A percentile compares a stretch with the other conserved stretches of the same genome.
phyloP scores from a whole-genome alignment of 2,888 invertebrate genomes.

The Timandra comae region DNA sequence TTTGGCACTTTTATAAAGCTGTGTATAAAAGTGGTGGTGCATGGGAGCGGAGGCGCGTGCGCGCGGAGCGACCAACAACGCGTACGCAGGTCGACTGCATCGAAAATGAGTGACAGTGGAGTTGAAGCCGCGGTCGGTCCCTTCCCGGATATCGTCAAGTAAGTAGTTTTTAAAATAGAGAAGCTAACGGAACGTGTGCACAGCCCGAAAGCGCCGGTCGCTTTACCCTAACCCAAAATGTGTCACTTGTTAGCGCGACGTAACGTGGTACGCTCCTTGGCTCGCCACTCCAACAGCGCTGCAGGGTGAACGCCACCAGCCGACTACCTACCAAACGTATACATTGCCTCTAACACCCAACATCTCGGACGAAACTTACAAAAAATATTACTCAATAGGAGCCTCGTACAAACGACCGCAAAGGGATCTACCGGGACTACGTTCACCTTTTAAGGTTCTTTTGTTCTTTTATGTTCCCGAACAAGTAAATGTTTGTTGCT shows the following conservation, averaged over 20 bases:
- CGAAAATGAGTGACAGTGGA: constrained; percentile 63
- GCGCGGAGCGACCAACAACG: constrained; percentile 67
- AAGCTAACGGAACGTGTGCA: constrained; percentile 73
- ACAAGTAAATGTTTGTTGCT: no score
- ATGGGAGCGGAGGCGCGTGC: constrained; percentile 59
- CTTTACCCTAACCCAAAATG: constrained; percentile 68
- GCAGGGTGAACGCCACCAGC: constrained; percentile 53
- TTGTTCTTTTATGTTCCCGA: constrained; percentile 16
- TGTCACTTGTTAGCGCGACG: constrained; percentile 59
- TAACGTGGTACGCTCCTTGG: constrained; percentile 35
- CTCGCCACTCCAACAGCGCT: constrained; percentile 28
- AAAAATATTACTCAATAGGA: constrained; percentile 40
- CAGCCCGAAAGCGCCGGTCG: constrained; percentile 70
- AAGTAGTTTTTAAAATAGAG: constrained; percentile 74
- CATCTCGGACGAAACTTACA: constrained; percentile 28
- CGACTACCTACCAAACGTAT: constrained; percentile 28
- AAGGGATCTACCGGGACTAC: constrained; percentile 33
- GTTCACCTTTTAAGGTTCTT: constrained; percentile 31
- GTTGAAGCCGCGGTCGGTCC: constrained; percentile 54
- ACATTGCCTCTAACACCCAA: constrained; percentile 34
- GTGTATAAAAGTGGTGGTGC: constrained; percentile 54
- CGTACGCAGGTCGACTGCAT: constrained; percentile 74
- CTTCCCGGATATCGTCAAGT: constrained; percentile 72
- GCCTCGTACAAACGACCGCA: constrained; percentile 30
- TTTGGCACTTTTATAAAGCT: constrained; percentile 44